Percentiles rank a stretch among this genome's conserved stretches.
phyloP scores from a whole-genome alignment of 2,888 invertebrate species.

The Seira ritae region DNA sequence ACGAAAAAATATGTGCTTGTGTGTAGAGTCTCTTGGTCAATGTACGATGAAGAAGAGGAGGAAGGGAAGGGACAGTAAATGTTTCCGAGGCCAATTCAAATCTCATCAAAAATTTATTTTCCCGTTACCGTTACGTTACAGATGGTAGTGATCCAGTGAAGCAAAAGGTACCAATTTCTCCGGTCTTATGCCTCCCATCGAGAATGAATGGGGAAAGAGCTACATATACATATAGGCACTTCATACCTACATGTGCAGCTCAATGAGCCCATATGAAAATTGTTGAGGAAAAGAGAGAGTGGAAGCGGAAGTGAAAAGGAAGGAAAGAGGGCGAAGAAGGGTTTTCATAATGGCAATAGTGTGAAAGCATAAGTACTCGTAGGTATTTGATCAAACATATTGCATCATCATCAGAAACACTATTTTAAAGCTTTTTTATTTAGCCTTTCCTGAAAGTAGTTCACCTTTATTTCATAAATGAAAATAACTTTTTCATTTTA shows the following conservation, averaged over 20 bases:
- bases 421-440: background rate
- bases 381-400: background rate
- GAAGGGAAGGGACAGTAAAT: background rate
- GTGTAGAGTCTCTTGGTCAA: background rate
- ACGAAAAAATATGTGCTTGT: background rate
- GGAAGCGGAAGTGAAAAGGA: background rate
- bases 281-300: background rate
- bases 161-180: too few species aligned
- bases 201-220: background rate
- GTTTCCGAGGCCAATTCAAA: constrained; percentile 52
- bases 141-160: too few species aligned
- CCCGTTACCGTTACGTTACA: constrained; percentile 25
- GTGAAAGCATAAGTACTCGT: too few species aligned
- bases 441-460: background rate
- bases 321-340: background rate
- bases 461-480: constrained; percentile 10
- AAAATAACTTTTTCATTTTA: constrained; percentile 6
- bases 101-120: constrained; percentile 62
- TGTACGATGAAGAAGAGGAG: background rate
- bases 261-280: background rate
- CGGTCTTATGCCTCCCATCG: background rate
- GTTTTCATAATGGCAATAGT: too few species aligned
- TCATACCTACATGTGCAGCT: background rate
- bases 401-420: background rate
- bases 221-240: background rate